Conservation (phyloP, 1,140 invertebrate species). For the Eupeodes corollae region DNA sequence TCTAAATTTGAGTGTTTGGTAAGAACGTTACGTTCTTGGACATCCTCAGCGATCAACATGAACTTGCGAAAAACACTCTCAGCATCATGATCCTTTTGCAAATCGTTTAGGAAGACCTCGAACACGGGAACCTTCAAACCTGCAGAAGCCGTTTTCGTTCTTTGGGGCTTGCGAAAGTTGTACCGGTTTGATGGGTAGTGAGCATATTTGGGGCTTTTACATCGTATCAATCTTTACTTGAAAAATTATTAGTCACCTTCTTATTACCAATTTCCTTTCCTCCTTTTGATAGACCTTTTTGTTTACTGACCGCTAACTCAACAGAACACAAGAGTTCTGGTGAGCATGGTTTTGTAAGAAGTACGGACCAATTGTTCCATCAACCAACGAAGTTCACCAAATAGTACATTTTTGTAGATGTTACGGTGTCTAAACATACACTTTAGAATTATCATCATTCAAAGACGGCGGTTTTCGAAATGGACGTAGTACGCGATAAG, state of each 20-base stretch:
- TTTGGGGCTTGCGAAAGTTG: constrained; percentile 95
- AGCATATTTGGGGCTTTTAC: constrained; percentile 98
- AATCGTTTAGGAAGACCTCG: constrained; percentile 92
- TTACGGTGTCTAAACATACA: too few relatives aligned
- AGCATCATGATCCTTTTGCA: constrained; percentile 87
- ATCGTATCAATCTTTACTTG: constrained; percentile 99
- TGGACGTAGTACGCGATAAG: too few relatives aligned
- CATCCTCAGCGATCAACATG: constrained; percentile 89
- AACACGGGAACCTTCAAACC: constrained; percentile 95
- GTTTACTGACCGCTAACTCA: constrained; percentile 98
- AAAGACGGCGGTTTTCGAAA: too few relatives aligned
- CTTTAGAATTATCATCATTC: too few relatives aligned
- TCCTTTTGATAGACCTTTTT: constrained; percentile 97
- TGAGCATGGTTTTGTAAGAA: too few relatives aligned
- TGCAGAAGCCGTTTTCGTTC: constrained; percentile 89
- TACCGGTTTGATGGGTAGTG: constrained; percentile 88
- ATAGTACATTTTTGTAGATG: too few relatives aligned
- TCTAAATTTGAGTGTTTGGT: constrained; percentile 58
- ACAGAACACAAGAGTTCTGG: constrained; percentile 24
- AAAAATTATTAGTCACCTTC: constrained; percentile 99
- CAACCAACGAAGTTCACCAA: too few relatives aligned
- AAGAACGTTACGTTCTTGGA: constrained; percentile 85
- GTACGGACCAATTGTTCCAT: too few relatives aligned
- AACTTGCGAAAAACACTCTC: constrained; percentile 98
- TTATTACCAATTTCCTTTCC: constrained; percentile 99